phyloP scores from a whole-genome alignment of 1,140 invertebrate genomes.

The Drosophila setifemur region DNA sequence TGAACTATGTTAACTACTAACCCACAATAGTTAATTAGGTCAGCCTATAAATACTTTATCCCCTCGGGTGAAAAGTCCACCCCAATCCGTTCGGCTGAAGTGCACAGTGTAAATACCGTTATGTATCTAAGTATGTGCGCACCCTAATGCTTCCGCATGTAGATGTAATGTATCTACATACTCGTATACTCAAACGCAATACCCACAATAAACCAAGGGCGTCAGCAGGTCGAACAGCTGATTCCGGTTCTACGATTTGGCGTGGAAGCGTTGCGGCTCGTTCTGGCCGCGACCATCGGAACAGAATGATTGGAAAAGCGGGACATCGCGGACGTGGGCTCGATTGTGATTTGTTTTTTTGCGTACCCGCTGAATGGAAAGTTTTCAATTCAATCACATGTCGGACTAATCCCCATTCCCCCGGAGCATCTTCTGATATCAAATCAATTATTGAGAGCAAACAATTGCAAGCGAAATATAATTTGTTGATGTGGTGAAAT shows the following conservation, averaged over 20 bases:
- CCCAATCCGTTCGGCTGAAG: too few relatives aligned
- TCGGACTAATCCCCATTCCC: too few relatives aligned
- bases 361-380: slow-evolving; percentile 24
- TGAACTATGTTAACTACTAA: too few relatives aligned
- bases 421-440: too few relatives aligned
- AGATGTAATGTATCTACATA: not conserved
- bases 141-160: too few relatives aligned
- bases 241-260: slow-evolving; percentile 2
- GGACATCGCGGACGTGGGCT: slow-evolving; percentile 7
- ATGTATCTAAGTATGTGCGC: too few relatives aligned
- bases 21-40: too few relatives aligned
- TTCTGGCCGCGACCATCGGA: not conserved
- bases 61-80: too few relatives aligned
- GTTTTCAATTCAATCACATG: slow-evolving; percentile 14
- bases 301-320: slow-evolving; percentile 35
- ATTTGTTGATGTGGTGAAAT: slow-evolving; percentile 26
- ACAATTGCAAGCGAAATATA: not conserved
- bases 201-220: not conserved
- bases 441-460: not conserved
- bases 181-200: not conserved
- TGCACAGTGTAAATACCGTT: too few relatives aligned
- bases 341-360: slow-evolving; percentile 34
- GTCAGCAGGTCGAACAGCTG: slow-evolving; percentile 38
- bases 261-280: slow-evolving; percentile 2
- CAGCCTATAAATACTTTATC: too few relatives aligned